phyloP scores from a whole-genome alignment of 2,797 vertebrate species.

The Podarcis siculus region DNA sequence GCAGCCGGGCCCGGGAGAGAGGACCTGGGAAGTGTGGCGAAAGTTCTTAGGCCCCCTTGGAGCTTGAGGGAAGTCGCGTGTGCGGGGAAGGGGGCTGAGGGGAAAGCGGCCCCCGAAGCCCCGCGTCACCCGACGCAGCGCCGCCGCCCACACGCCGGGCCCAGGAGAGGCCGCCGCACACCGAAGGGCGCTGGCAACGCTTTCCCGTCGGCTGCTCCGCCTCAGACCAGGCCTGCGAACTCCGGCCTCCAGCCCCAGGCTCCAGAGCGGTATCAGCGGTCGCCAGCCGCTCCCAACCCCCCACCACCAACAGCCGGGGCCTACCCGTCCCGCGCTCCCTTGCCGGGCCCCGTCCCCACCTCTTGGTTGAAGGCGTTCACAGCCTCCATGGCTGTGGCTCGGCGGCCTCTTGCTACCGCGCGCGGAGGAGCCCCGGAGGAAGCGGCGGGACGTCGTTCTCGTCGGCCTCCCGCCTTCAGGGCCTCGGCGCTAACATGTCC shows the following conservation, averaged over 20 bases:
- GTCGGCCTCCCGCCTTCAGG: slow-evolving; percentile 45
- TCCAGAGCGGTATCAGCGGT: background rate
- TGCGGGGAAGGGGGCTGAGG: too few relatives aligned
- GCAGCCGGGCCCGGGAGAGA: too few relatives aligned
- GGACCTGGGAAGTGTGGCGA: background rate
- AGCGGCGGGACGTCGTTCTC: slow-evolving; percentile 10
- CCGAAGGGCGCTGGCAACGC: background rate
- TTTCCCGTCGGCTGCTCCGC: background rate
- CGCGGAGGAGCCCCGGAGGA: slow-evolving; percentile 8
- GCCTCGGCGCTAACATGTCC: slow-evolving; percentile 58
- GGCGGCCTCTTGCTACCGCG: slow-evolving; percentile 28
- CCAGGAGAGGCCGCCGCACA: background rate
- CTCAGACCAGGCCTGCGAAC: background rate
- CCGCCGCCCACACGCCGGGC: background rate
- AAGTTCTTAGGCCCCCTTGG: background rate
- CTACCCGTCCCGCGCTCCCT: background rate
- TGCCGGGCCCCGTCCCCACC: slow-evolving; percentile 39
- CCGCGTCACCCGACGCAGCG: background rate
- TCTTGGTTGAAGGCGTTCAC: slow-evolving; percentile 71
- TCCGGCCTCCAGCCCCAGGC: background rate
- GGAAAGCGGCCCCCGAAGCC: background rate
- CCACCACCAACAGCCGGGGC: background rate
- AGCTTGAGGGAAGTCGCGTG: background rate
- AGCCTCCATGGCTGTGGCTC: slow-evolving; percentile 64
- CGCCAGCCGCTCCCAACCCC: background rate